These are phyloP conservation scores for Caretta caretta DNA, from an alignment of 2,113 vertebrate species.

Conservation along the genomic window DNA sequence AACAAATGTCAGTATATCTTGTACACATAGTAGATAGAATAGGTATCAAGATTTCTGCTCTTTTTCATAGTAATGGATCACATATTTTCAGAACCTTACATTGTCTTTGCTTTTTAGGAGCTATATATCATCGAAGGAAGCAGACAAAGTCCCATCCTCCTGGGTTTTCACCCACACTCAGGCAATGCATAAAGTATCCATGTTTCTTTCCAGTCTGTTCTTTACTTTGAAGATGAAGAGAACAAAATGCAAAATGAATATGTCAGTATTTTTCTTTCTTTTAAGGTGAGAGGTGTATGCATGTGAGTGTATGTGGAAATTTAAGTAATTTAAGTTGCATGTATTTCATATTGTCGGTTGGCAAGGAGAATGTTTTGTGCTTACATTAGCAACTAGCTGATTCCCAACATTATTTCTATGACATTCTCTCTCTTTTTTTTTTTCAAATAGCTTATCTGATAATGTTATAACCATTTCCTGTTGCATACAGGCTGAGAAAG, in stretches of 20 bases:
- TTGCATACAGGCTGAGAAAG: slow-evolving; percentile 70
- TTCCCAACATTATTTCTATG: slow-evolving; percentile 20
- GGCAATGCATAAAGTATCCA: slow-evolving; percentile 38
- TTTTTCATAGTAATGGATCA: slow-evolving; percentile 20
- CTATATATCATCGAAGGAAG: not conserved
- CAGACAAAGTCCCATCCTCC: slow-evolving; percentile 19
- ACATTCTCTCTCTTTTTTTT: slow-evolving; percentile 27
- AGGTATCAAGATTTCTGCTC: not conserved
- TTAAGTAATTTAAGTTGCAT: slow-evolving; percentile 30
- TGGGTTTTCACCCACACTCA: not conserved
- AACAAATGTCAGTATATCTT: not conserved
- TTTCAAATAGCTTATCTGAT: slow-evolving; percentile 68
- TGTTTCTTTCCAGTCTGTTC: slow-evolving; percentile 12
- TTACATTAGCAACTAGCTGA: slow-evolving; percentile 65
- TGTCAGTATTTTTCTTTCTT: slow-evolving; percentile 20
- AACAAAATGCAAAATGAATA: slow-evolving; percentile 37
- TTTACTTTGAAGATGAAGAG: slow-evolving; percentile 43
- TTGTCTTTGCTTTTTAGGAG: slow-evolving; percentile 33
- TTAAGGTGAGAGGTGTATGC: not conserved
- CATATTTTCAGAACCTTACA: slow-evolving; percentile 34
- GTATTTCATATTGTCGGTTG: slow-evolving; percentile 18
- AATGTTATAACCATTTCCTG: slow-evolving; percentile 74
- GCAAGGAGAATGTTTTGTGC: slow-evolving; percentile 23
- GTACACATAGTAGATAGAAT: not conserved
- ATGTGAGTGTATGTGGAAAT: not conserved